A percentile compares a stretch with the other conserved stretches of the same genome.
Conservation (phyloP, 1,140 invertebrate species). For the Pomacea maculata region DNA sequence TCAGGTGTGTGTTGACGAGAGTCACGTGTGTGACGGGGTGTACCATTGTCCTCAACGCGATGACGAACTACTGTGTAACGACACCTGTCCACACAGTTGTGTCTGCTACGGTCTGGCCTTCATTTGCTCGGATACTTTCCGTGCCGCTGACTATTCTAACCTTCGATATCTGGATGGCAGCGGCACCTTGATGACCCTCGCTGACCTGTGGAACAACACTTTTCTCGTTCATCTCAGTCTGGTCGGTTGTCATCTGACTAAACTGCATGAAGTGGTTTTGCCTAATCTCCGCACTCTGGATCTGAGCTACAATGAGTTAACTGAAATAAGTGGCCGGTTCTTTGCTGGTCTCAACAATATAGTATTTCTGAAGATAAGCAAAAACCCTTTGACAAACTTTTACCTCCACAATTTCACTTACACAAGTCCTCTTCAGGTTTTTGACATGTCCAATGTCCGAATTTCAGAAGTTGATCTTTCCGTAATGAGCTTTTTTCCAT, state of each 20-base stretch:
- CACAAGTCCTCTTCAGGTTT: not conserved
- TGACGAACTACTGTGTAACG: conserved; percentile 21
- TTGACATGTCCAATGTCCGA: not conserved
- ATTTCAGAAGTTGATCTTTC: not conserved
- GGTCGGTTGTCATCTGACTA: not conserved
- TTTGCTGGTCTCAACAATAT: conserved; percentile 10
- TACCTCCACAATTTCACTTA: conserved; percentile 1
- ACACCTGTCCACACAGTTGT: conserved; percentile 18
- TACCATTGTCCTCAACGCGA: conserved; percentile 21
- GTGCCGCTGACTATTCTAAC: not conserved
- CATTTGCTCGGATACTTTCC: not conserved
- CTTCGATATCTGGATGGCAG: conserved; percentile 12
- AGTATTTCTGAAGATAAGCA: conserved; percentile 14
- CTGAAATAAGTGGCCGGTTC: not conserved
- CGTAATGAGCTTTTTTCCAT: not conserved
- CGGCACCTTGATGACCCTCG: not conserved
- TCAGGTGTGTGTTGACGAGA: conserved; percentile 9
- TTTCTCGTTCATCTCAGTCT: conserved; percentile 24
- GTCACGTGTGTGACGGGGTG: conserved; percentile 20
- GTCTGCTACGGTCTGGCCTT: conserved; percentile 16
- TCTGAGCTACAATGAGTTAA: conserved; percentile 11
- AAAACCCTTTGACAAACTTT: conserved; percentile 25
- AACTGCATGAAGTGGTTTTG: not conserved
- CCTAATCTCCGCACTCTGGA: conserved; percentile 17
- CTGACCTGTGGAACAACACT: not conserved